Base-by-base conservation (phyloP, 2,888 invertebrate genomes). In the Dusona sp. region DNA sequence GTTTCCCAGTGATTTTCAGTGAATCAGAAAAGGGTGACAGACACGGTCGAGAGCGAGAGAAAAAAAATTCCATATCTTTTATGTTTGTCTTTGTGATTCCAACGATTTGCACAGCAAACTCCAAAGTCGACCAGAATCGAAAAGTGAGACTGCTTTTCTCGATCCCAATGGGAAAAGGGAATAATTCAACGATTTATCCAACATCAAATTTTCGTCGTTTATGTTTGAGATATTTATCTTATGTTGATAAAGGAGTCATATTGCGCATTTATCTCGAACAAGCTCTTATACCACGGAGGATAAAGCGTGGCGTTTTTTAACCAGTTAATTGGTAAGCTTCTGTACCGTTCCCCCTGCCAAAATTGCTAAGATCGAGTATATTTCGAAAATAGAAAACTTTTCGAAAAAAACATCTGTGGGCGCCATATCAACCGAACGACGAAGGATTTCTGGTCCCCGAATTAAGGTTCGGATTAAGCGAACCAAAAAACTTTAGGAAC, bases 1-100 rank as follows among this genome's bases (percentile, higher is more conserved):
- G 61, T 61, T 61, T 29, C 6, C 29, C 61, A 61, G 61, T 61
- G 61, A 61, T 61, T 61, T 61, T 61, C 61, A 61, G 29, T 61
- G 61, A 61, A 61, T 61, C 29, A 61, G 61, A 61, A 61, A 61
- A 29, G 29, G 29, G 61, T 61, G 61, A 61, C 29, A 61, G 29
- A 29, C 61, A 11, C 29, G 29, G 29, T 29, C 16, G 29, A 16
- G 29, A 8, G 16, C 16, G 61, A 29, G 61, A 61, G 2, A 61
- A 61, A 57, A 61, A 57, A 61, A 61, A 61, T 61, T 61, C 61
- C 61, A 61, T 61, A 61, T 61, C 29, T 61, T 61, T 61, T 61
- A 29, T 61, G 29, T 61, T 61, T 61, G 61, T 61, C 61, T 61
- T 61, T 61, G 61, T 25, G 61, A 61, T 61, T 61, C 61, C 61